A percentile compares a stretch with the other conserved stretches of the same genome.
Evolutionary conservation across 2,113 vertebrate species (phyloP).

Genomic region (Probosciger aterrimus): DNA sequence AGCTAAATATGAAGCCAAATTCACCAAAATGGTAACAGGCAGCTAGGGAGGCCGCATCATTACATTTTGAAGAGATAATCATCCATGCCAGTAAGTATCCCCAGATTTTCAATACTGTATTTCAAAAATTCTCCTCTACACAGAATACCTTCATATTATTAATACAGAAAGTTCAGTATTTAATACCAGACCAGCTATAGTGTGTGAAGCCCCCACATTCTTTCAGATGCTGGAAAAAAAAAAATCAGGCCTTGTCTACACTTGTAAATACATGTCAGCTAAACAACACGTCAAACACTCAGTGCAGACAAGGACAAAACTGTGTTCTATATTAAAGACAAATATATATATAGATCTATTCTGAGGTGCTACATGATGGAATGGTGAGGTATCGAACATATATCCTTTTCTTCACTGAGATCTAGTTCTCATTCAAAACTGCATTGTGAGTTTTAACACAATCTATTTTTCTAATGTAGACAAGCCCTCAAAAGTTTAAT

Average conservation of each 20-base stretch:
- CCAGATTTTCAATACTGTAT: background rate
- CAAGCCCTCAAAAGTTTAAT: conserved; percentile 38
- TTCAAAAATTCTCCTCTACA: background rate
- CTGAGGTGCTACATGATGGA: background rate
- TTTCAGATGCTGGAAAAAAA: background rate
- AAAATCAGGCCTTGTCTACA: conserved; percentile 8
- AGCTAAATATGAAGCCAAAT: background rate
- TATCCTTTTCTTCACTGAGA: conserved; percentile 30
- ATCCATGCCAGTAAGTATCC: background rate
- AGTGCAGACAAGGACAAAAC: conserved; percentile 20
- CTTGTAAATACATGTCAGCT: background rate
- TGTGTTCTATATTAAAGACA: background rate
- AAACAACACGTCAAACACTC: background rate
- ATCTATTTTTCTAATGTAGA: conserved; percentile 35
- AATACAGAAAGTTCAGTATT: background rate
- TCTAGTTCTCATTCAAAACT: background rate
- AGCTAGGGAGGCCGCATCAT: background rate
- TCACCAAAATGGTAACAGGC: background rate
- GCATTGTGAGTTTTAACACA: background rate
- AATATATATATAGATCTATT: background rate
- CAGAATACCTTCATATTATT: background rate
- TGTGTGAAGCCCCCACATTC: background rate
- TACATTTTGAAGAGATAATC: background rate
- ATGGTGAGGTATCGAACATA: background rate
- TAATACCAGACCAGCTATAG: background rate